These are phyloP conservation scores for Cyprinella venusta DNA, from an alignment of 2,797 vertebrate genomes.

Conservation along the genomic window DNA sequence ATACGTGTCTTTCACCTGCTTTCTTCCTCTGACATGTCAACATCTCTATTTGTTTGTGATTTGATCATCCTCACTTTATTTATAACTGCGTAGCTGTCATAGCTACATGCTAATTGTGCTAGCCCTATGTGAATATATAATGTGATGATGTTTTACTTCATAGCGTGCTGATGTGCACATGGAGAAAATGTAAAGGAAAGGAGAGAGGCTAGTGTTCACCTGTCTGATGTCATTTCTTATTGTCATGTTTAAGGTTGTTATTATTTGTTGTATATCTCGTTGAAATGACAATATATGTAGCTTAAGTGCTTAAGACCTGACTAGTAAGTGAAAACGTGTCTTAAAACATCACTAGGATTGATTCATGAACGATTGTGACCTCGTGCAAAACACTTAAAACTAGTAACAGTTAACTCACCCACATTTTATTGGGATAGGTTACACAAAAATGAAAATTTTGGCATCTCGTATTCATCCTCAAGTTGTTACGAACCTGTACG, in stretches of 20 bases:
- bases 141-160: neutral
- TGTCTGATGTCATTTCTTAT: neutral
- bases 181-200: no score
- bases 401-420: no score
- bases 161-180: neutral
- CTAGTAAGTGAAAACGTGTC: neutral
- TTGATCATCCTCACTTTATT: neutral
- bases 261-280: neutral
- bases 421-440: neutral
- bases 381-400: neutral
- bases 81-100: constrained; percentile 22
- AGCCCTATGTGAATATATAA: neutral
- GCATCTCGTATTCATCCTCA: no score
- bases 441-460: no score
- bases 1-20: no score
- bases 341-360: neutral
- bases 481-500: no score
- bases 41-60: neutral
- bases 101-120: constrained; percentile 19
- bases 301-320: neutral
- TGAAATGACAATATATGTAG: neutral
- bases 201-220: neutral
- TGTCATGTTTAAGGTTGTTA: neutral
- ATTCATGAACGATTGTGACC: neutral
- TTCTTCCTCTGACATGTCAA: neutral